A percentile compares a stretch with the other conserved stretches of the same genome.
phyloP scores from a whole-genome alignment of 1,140 invertebrate species.

The Sarcophaga peregrina region DNA sequence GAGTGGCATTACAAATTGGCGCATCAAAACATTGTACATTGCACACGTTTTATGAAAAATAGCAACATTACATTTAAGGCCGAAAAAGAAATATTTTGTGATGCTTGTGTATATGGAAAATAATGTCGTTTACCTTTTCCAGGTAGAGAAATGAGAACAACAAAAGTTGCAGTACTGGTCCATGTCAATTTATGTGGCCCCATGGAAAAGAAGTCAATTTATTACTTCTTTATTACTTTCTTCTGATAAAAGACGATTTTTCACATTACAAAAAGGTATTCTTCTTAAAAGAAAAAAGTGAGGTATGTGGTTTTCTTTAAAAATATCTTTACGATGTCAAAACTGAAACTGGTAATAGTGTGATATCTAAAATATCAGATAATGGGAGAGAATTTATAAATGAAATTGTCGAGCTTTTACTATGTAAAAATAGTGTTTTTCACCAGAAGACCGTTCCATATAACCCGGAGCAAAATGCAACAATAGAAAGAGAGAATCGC shows the following conservation, averaged over 20 bases:
- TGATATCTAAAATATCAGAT: too few relatives aligned
- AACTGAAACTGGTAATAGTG: too few relatives aligned
- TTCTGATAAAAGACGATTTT: too few relatives aligned
- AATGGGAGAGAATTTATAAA: too few relatives aligned
- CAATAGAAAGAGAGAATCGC: constrained; percentile 58
- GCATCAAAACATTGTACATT: constrained; percentile 64
- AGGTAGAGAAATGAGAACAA: constrained; percentile 49
- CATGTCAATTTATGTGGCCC: constrained; percentile 67
- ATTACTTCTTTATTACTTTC: too few relatives aligned
- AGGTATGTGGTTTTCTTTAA: too few relatives aligned
- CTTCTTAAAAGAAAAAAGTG: too few relatives aligned
- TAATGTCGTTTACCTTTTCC: constrained; percentile 57
- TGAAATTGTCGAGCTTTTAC: too few relatives aligned
- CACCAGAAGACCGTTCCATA: constrained; percentile 49
- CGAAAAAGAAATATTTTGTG: constrained; percentile 50
- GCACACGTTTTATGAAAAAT: constrained; percentile 59
- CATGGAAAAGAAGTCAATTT: constrained; percentile 61
- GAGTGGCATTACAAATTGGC: constrained; percentile 57
- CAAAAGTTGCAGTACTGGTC: constrained; percentile 60
- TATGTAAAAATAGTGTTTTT: too few relatives aligned
- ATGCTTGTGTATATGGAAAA: constrained; percentile 65
- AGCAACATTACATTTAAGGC: constrained; percentile 45
- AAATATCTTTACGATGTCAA: too few relatives aligned
- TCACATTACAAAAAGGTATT: too few relatives aligned
- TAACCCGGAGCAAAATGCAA: constrained; percentile 63